Conservation (phyloP, 2,113 vertebrate species). For the Leptocoma aspasia region DNA sequence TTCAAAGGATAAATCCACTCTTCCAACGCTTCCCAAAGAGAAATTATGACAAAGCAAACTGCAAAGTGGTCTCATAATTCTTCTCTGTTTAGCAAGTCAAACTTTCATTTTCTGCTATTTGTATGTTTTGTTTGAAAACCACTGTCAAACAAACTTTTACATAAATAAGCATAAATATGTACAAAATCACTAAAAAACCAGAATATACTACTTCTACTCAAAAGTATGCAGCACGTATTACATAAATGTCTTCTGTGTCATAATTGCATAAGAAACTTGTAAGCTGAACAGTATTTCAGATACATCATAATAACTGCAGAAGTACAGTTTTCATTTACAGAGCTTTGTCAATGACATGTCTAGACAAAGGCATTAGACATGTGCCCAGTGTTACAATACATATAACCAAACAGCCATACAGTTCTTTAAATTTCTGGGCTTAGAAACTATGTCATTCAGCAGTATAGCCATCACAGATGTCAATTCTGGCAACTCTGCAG, state of each 20-base stretch:
- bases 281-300: neutral
- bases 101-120: neutral
- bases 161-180: neutral
- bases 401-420: neutral
- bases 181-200: neutral
- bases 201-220: neutral
- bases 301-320: neutral
- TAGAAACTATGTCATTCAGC: neutral
- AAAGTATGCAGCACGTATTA: neutral
- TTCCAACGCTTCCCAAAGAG: neutral
- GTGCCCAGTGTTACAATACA: neutral
- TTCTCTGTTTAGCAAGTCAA: neutral
- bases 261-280: neutral
- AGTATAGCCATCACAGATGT: constrained; percentile 18
- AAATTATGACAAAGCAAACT: neutral
- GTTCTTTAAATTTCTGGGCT: neutral
- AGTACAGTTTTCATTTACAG: neutral
- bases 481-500: constrained; percentile 35
- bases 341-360: neutral
- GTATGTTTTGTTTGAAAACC: neutral
- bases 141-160: neutral
- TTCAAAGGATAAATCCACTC: neutral
- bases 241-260: neutral
- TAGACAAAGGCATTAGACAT: neutral
- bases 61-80: neutral